A percentile compares a stretch with the other conserved stretches of the same genome.
Evolutionary conservation across 2,113 vertebrate genomes (phyloP).

Genomic region (Perca fluviatilis): DNA sequence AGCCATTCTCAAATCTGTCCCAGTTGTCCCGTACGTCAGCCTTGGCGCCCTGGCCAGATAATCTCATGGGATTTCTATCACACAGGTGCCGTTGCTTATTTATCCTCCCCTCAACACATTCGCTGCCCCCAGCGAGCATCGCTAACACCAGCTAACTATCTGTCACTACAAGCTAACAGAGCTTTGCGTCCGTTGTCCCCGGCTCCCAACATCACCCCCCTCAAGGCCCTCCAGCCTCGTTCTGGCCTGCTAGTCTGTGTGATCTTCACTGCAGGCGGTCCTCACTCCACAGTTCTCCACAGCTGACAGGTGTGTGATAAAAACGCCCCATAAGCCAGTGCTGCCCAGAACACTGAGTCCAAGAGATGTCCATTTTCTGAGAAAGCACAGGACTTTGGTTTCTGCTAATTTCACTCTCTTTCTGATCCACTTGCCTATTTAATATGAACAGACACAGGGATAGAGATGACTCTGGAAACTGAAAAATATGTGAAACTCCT

Average conservation of each 20-base stretch:
- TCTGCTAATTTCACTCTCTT: conserved; percentile 12
- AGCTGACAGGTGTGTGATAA: conserved; percentile 69
- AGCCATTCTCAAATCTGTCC: conserved; percentile 44
- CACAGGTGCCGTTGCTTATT: conserved; percentile 47
- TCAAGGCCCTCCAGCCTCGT: conserved; percentile 9
- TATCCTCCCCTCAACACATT: conserved; percentile 39
- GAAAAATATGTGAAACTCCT: conserved; percentile 49
- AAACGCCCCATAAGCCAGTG: conserved; percentile 1
- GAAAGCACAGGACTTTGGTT: conserved; percentile 33
- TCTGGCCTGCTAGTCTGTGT: conserved; percentile 47
- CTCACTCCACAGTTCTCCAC: conserved; percentile 43
- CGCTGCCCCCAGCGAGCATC: conserved; percentile 27
- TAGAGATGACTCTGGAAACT: conserved; percentile 40
- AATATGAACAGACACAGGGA: conserved; percentile 55
- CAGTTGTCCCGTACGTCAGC: conserved; percentile 9
- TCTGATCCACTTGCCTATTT: conserved; percentile 28
- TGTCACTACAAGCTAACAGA: conserved; percentile 51
- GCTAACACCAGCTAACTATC: conserved; percentile 44
- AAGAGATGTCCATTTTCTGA: conserved; percentile 27
- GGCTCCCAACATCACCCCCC: not conserved
- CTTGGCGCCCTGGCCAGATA: not conserved
- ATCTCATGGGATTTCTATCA: conserved; percentile 48
- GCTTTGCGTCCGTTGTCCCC: conserved; percentile 22
- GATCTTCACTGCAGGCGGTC: conserved; percentile 62
- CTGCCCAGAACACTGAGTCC: conserved; percentile 22